Evolutionary conservation across 2,888 invertebrate species (phyloP).

Genomic region (Siphlonurus alternatus): DNA sequence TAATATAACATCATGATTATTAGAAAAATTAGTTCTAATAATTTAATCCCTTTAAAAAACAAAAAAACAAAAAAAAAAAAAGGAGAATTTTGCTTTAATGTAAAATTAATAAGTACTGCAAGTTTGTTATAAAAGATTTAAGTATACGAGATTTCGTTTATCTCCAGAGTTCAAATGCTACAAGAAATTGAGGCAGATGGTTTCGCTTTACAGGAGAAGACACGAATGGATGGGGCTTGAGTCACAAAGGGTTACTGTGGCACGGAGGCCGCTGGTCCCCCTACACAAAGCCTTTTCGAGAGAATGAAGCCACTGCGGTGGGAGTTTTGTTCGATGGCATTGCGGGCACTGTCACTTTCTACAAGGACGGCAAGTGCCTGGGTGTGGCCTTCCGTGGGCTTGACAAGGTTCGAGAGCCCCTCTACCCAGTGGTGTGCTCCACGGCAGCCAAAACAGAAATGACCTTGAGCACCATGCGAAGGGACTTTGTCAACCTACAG

Average conservation of each 20-base stretch:
- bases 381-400: slow-evolving; percentile 54
- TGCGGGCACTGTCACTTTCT: slow-evolving; percentile 50
- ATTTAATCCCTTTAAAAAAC: too few species aligned
- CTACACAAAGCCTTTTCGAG: slow-evolving; percentile 49
- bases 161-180: too few species aligned
- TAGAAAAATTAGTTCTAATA: too few species aligned
- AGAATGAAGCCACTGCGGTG: slow-evolving; percentile 47
- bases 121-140: too few species aligned
- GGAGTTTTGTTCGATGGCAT: slow-evolving; percentile 51
- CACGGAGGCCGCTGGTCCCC: slow-evolving; percentile 42
- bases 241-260: slow-evolving; percentile 54
- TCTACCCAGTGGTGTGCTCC: slow-evolving; percentile 52
- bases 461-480: slow-evolving; percentile 38
- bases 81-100: too few species aligned
- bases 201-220: slow-evolving; percentile 43
- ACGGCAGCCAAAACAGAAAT: slow-evolving; percentile 61
- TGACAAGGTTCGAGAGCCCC: slow-evolving; percentile 38
- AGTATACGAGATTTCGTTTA: too few species aligned
- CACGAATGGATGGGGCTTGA: slow-evolving; percentile 50
- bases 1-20: too few species aligned
- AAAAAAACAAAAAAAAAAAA: too few species aligned
- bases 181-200: too few species aligned
- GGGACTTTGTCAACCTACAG: slow-evolving; percentile 48
- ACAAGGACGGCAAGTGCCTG: slow-evolving; percentile 47
- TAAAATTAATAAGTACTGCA: too few species aligned